Evolutionary conservation across 2,113 vertebrate genomes (phyloP), one percentile per base, ranked within the genome.

Genomic region (Osmerus eperlanus): DNA sequence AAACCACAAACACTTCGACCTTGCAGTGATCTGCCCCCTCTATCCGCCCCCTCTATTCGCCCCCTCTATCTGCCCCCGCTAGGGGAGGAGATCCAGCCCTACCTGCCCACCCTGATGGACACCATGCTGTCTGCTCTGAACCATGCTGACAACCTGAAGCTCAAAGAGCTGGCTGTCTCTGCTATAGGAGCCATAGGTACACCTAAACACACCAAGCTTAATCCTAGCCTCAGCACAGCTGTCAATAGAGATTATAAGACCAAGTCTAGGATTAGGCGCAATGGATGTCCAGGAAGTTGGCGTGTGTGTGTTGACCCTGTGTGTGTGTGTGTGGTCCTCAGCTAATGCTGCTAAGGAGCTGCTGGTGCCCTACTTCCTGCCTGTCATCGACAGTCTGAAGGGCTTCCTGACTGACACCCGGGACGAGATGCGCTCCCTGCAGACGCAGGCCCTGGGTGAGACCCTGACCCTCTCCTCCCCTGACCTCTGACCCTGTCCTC

Each of bases 51-150:
- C 9, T 47, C 41, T 47, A 47, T 47, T 9, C 1, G 41, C 41
- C 41, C 41, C 41, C 9, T 36, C 32, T 36, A 47, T 47, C 41
- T 47, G 7, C 41, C 41, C 41, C 41, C 9, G 23, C 74, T 79
- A 96, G 95, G 92, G 64, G 78, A 88, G 32, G 93, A 93, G 75
- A 95, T 97, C 71, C 87, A 92, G 65, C 94, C 94, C 1, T 96
- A 96, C 81, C 85, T 97, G 7, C 90, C 94, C n/a, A 94, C 93
- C 13, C 84, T 97, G 61, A 95, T 97, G 94, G 93, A 96, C 7
- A 93, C 90, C 0, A 94, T 95, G 92, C 71, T 96, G 66, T 88
- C 89, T 58, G 88, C 92, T n/a, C 87, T 97, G 70, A 90, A 84
- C 72, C 89, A 56, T 51, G 70, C 90, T 0, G 86, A 91, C 62